phyloP scores from a whole-genome alignment of 2,888 invertebrate genomes.

The Erebia palarica region DNA sequence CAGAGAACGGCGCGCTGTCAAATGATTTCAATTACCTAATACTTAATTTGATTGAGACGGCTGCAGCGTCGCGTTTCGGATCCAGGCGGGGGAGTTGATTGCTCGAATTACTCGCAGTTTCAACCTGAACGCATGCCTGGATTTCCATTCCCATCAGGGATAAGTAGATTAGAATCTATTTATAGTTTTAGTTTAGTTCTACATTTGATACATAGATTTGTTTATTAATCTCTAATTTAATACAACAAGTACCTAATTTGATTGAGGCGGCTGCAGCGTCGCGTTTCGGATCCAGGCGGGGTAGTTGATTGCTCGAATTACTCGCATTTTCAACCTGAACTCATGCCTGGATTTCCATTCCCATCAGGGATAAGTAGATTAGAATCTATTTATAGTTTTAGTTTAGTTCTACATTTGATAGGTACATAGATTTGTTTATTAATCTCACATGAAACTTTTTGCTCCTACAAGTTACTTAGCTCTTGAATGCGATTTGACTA shows the following conservation, averaged over 20 bases:
- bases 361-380: background rate
- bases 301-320: slow-evolving; percentile 49
- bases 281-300: slow-evolving; percentile 30
- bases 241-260: slow-evolving; percentile 54
- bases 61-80: slow-evolving; percentile 26
- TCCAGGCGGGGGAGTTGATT: slow-evolving; percentile 46
- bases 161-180: background rate
- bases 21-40: too few relatives aligned
- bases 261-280: slow-evolving; percentile 37
- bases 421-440: background rate
- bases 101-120: slow-evolving; percentile 46
- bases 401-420: too few relatives aligned
- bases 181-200: too few relatives aligned
- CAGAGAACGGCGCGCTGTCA: too few relatives aligned
- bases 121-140: slow-evolving; percentile 34
- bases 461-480: background rate
- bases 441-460: background rate
- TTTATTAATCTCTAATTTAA: too few relatives aligned
- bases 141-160: background rate
- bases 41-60: slow-evolving; percentile 52
- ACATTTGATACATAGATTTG: too few relatives aligned
- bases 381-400: background rate
- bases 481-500: too few relatives aligned
- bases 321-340: slow-evolving; percentile 45
- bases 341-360: background rate